Evolutionary conservation across 2,797 vertebrate genomes (phyloP).

Genomic region (Phoxinus dragarum): DNA sequence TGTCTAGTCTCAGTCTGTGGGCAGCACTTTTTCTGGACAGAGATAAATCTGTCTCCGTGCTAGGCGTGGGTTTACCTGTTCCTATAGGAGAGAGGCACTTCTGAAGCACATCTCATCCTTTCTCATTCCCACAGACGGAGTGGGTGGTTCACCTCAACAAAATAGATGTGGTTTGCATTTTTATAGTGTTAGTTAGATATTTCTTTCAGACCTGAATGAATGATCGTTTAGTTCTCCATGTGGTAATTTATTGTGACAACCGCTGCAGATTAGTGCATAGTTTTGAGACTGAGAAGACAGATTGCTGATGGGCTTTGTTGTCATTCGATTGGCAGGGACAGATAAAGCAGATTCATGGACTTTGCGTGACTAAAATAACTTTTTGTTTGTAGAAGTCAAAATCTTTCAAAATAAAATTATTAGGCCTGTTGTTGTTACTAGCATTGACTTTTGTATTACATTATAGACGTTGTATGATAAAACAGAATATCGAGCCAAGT

Average conservation of each 20-base stretch:
- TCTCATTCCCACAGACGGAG: slow-evolving; percentile 7
- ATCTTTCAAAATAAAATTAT: neutral
- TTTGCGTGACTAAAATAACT: neutral
- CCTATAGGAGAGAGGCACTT: slow-evolving; percentile 12
- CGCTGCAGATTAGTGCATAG: neutral
- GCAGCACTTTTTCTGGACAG: slow-evolving; percentile 39
- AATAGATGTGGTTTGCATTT: slow-evolving; percentile 41
- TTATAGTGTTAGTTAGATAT: slow-evolving; percentile 1
- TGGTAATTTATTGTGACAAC: slow-evolving; percentile 7
- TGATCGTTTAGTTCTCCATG: slow-evolving; percentile 13
- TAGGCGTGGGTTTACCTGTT: slow-evolving; percentile 44
- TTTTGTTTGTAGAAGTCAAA: neutral
- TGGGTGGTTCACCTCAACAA: slow-evolving; percentile 37
- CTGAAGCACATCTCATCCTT: slow-evolving; percentile 27
- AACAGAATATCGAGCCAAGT: neutral
- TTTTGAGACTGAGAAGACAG: neutral
- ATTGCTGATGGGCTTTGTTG: neutral
- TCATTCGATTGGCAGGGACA: neutral
- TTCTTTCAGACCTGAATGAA: slow-evolving; percentile 7
- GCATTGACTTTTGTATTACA: neutral
- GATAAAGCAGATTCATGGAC: neutral
- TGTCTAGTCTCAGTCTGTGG: slow-evolving; percentile 35
- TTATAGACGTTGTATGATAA: neutral
- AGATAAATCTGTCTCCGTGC: slow-evolving; percentile 33
- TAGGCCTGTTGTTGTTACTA: neutral